Evolutionary conservation across 2,797 vertebrate genomes (phyloP).

Genomic region (Cyclopterus lumpus): DNA sequence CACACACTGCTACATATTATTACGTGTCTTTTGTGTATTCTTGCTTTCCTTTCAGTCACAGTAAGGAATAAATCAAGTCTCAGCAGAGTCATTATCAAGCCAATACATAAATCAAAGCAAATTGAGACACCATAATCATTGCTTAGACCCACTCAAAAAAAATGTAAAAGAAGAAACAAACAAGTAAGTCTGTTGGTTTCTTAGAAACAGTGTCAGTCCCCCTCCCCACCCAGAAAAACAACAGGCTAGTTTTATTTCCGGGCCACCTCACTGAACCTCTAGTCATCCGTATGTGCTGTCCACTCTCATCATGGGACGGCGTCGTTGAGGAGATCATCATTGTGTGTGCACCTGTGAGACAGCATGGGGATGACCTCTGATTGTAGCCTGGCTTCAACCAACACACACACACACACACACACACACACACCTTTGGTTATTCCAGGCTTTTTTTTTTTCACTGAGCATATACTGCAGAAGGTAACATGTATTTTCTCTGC

Average conservation of each 20-base stretch:
- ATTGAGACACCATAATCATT: neutral
- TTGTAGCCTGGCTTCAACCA: slow-evolving; percentile 12
- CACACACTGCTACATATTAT: neutral
- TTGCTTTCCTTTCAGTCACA: slow-evolving; percentile 3
- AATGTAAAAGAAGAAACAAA: neutral
- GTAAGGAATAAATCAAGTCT: slow-evolving; percentile 11
- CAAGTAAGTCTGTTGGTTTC: slow-evolving; percentile 4
- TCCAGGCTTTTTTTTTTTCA: neutral
- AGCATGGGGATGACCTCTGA: slow-evolving; percentile 10
- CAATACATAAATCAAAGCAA: slow-evolving; percentile 19
- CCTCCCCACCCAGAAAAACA: slow-evolving; percentile 19
- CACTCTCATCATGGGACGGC: slow-evolving; percentile 38
- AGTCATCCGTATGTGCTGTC: slow-evolving; percentile 51
- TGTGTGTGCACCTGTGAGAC: slow-evolving; percentile 27
- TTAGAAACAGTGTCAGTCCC: neutral
- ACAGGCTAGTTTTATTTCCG: slow-evolving; percentile 51
- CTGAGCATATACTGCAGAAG: neutral
- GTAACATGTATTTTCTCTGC: neutral
- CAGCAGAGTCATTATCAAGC: slow-evolving; percentile 9
- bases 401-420: neutral
- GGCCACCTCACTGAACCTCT: slow-evolving; percentile 45
- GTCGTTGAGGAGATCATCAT: slow-evolving; percentile 54
- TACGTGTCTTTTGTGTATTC: neutral
- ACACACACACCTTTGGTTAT: neutral
- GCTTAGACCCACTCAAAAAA: neutral